Evolutionary conservation across 1,140 invertebrate species (phyloP).

Genomic region (Drosophila lowei): DNA sequence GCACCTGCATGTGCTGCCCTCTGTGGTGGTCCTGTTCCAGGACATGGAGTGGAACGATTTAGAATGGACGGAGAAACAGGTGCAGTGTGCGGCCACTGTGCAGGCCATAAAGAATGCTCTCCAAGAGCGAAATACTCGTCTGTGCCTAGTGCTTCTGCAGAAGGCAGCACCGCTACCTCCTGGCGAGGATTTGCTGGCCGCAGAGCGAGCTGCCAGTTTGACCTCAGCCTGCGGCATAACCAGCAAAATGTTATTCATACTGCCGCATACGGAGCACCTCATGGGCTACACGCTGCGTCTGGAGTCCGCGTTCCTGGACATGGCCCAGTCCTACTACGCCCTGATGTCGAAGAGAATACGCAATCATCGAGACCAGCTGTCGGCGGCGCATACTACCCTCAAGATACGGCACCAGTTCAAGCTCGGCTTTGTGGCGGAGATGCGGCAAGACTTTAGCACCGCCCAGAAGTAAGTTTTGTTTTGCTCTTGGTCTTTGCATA

Average conservation of each 20-base stretch:
- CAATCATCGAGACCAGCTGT: conserved; percentile 94
- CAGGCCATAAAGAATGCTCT: conserved; percentile 88
- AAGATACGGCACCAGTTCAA: conserved; percentile 99
- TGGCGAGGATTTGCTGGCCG: conserved; percentile 93
- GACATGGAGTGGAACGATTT: conserved; percentile 98
- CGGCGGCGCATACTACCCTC: conserved; percentile 94
- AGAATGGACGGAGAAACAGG: conserved; percentile 96
- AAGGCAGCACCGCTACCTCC: conserved; percentile 89
- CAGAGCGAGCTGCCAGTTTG: conserved; percentile 93
- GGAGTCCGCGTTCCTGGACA: conserved; percentile 96
- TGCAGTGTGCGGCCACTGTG: conserved; percentile 95
- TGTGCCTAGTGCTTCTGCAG: conserved; percentile 95
- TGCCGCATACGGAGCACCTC: conserved; percentile 94
- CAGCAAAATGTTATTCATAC: conserved; percentile 95
- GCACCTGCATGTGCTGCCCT: conserved; percentile 94
- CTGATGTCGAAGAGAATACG: conserved; percentile 94
- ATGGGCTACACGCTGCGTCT: conserved; percentile 87
- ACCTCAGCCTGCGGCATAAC: conserved; percentile 96
- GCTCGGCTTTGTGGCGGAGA: conserved; percentile 97
- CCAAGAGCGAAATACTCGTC: conserved; percentile 91
- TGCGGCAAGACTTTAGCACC: conserved; percentile 94
- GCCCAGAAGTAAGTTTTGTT: conserved; percentile 91
- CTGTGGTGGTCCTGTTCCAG: conserved; percentile 96
- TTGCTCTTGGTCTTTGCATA: accelerated
- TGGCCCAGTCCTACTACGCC: conserved; percentile 96